Conservation (phyloP, 2,113 vertebrate species). For the Phodopus roborovskii region DNA sequence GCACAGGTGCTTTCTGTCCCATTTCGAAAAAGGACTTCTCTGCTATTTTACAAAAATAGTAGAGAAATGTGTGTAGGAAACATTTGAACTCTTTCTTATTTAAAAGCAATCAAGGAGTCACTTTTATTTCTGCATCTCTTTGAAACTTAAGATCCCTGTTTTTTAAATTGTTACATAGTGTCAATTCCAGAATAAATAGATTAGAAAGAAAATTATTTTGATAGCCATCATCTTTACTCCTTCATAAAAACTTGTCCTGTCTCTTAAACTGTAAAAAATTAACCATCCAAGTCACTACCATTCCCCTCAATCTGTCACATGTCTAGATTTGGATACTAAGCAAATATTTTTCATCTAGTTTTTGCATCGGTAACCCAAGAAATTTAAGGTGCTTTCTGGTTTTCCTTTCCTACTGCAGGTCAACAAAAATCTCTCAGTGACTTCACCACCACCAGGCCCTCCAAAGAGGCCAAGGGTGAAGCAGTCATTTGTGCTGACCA, state of each 20-base stretch:
- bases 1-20: conserved; percentile 64
- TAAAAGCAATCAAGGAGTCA: conserved; percentile 28
- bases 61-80: conserved; percentile 52
- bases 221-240: not conserved
- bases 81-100: conserved; percentile 37
- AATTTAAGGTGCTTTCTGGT: conserved; percentile 84
- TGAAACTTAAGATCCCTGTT: conserved; percentile 2
- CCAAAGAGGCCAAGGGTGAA: conserved; percentile 90
- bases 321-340: conserved; percentile 70
- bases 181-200: not conserved
- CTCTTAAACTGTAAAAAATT: conserved; percentile 48
- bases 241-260: conserved; percentile 35
- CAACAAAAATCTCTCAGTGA: conserved; percentile 88
- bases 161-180: conserved; percentile 17
- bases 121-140: conserved; percentile 18
- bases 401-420: conserved; percentile 89
- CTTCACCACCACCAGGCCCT: conserved; percentile 88
- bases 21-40: conserved; percentile 23
- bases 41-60: conserved; percentile 41
- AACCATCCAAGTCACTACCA: not conserved
- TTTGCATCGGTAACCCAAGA: conserved; percentile 86
- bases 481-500: conserved; percentile 80
- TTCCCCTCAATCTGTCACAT: not conserved
- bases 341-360: conserved; percentile 73
- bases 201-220: conserved; percentile 45